A percentile compares a stretch with the other conserved stretches of the same genome.
Conservation (phyloP, 2,888 invertebrate genomes). For the Meganola albula region DNA sequence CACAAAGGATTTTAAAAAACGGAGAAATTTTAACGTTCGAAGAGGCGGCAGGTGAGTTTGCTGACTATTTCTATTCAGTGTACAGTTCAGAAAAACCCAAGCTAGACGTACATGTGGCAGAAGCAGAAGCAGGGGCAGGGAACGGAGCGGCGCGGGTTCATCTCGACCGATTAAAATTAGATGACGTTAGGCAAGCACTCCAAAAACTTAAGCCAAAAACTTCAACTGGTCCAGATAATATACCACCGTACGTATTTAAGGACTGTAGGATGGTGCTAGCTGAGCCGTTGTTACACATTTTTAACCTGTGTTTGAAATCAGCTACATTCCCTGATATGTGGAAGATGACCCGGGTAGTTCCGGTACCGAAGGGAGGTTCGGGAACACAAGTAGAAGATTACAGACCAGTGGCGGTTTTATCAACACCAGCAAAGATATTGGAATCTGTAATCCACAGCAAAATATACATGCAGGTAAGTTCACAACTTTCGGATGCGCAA, state of each 20-base stretch:
- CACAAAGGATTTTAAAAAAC: background rate
- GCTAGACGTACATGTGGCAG: background rate
- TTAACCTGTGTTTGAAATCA: background rate
- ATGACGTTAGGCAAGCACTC: background rate
- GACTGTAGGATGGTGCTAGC: slow-evolving; percentile 3
- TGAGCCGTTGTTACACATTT: slow-evolving; percentile 2
- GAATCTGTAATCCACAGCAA: background rate
- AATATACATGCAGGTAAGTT: background rate
- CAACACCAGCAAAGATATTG: background rate
- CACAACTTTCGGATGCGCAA: too few species aligned
- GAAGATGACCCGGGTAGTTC: slow-evolving; percentile 4
- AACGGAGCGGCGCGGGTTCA: slow-evolving; percentile 5
- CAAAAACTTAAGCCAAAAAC: background rate
- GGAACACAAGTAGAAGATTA: slow-evolving; percentile 1
- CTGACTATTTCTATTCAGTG: slow-evolving; percentile 5
- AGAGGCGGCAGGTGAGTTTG: background rate
- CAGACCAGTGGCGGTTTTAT: background rate
- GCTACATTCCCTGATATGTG: slow-evolving; percentile 5
- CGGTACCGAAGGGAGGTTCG: slow-evolving; percentile 1
- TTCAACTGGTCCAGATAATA: slow-evolving; percentile 4
- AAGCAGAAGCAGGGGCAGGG: background rate
- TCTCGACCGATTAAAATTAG: background rate
- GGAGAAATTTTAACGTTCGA: background rate
- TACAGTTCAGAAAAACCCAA: background rate
- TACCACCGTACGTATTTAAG: slow-evolving; percentile 6